Evolutionary conservation across 1,140 invertebrate genomes (phyloP).

Genomic region (Neodiprion pinetum): DNA sequence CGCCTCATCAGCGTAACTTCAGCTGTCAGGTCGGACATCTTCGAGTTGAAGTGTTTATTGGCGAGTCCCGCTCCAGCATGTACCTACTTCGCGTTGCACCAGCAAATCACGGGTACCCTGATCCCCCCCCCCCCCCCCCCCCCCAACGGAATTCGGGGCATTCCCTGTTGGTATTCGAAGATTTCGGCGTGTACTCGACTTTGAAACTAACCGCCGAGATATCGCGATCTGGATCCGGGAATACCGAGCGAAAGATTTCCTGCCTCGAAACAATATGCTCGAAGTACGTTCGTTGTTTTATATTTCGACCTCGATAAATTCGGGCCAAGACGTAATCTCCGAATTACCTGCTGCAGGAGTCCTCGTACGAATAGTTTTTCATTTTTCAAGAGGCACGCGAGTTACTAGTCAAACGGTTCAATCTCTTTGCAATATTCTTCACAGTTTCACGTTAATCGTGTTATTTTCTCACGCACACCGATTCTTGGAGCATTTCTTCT

Average conservation of each 20-base stretch:
- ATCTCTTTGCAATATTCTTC: too few species aligned
- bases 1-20: constrained; percentile 30
- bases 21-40: constrained; percentile 22
- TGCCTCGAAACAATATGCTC: not conserved
- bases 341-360: too few species aligned
- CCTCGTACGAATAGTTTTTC: too few species aligned
- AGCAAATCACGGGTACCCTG: constrained; percentile 23
- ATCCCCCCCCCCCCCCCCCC: constrained; percentile 18
- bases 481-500: too few species aligned
- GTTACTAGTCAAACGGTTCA: too few species aligned
- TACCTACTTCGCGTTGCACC: constrained; percentile 11
- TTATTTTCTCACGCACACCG: too few species aligned
- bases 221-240: not conserved
- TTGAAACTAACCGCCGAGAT: constrained; percentile 1
- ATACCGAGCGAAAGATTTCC: not conserved
- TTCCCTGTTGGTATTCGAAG: constrained; percentile 33
- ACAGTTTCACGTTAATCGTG: too few species aligned
- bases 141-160: constrained; percentile 37
- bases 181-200: constrained; percentile 20
- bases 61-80: constrained; percentile 14
- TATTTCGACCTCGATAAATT: too few species aligned
- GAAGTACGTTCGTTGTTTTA: not conserved
- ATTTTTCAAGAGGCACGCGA: too few species aligned
- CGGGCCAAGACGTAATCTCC: too few species aligned
- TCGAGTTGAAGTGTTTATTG: constrained; percentile 28